Evolutionary conservation across 35 echinoderm and acorn worm species (phyloP), one percentile per base, ranked within the genome.

Genomic region (Heliocidaris tuberculata): DNA sequence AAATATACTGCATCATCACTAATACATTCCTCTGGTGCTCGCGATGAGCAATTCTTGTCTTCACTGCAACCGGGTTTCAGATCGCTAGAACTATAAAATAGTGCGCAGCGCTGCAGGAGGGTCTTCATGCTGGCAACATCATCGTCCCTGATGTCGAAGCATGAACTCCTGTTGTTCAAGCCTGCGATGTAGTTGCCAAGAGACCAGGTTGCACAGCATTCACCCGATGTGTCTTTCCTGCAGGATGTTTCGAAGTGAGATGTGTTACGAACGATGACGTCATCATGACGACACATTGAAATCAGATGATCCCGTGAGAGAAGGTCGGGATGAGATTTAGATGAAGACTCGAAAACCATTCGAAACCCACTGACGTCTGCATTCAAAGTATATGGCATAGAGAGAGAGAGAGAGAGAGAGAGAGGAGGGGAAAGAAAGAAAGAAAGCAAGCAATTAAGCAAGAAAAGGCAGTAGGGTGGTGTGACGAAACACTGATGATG

Each of bases 201-300:
- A 88, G 97, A 98, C 96, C 95, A 97, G 29, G 93, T 97, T n/a
- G 88, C 93, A 49, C 94, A 95, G 50, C 96, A 97, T 1, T 13
- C 31, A 7, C 50, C 32, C 9, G 9, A 65, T 17, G 35, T 30
- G 56, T 92, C 48, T 93, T 13, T 49, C 29, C 12, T 31, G 30
- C 91, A 93, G 4, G 91, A 13, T 48, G 49, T 15, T 48, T 59
- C 48, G 30, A 93, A 93, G 50, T 93, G 48, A 19, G 50, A 30
- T n/a, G 91, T 27, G 91, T 93, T 93, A 13, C 91, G 91, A 59
- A 93, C 50, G 13, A 93, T 93, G 91, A 59, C 91, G 91, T 59
- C 91, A 93, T 93, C 91, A 56, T 93, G 91, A 48, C 91, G 91
- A n/a, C 91, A 93, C 91, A 59, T 93, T 11, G 91, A 93, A 13